Percentiles rank a stretch among this genome's conserved stretches.
Conservation (phyloP, 1,140 invertebrate species). For the Scaptomyza pallida region DNA sequence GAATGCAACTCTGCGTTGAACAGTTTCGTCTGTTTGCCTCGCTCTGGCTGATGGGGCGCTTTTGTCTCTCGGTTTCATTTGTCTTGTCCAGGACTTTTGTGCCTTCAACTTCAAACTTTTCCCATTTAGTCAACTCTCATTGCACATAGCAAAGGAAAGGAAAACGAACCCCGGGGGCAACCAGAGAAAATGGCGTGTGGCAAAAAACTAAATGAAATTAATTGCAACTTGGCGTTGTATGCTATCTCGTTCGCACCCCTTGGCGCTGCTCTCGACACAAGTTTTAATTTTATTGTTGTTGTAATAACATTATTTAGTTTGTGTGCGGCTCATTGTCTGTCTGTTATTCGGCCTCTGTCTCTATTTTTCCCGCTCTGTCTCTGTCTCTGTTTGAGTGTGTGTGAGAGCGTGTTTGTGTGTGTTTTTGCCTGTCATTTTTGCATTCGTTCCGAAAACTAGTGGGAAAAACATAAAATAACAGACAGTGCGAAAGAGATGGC, state of each 20-base stretch:
- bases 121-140: slow-evolving; percentile 70
- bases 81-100: slow-evolving; percentile 71
- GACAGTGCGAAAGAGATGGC: slow-evolving; percentile 23
- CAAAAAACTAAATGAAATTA: slow-evolving; percentile 80
- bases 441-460: slow-evolving; percentile 63
- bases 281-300: slow-evolving; percentile 78
- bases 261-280: slow-evolving; percentile 21
- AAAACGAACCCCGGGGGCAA: slow-evolving; percentile 8
- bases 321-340: slow-evolving; percentile 46
- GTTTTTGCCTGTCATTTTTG: slow-evolving; percentile 66
- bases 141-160: slow-evolving; percentile 22
- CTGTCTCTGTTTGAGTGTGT: slow-evolving; percentile 17
- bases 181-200: slow-evolving; percentile 59
- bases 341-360: slow-evolving; percentile 24
- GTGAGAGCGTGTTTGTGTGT: slow-evolving; percentile 16
- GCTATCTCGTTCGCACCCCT: slow-evolving; percentile 36
- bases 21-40: slow-evolving; percentile 27
- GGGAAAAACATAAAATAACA: slow-evolving; percentile 69
- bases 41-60: slow-evolving; percentile 13
- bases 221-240: slow-evolving; percentile 73
- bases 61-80: slow-evolving; percentile 61
- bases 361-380: slow-evolving; percentile 5
- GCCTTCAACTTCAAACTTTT: slow-evolving; percentile 78
- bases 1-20: slow-evolving; percentile 33
- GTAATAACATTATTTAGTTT: slow-evolving; percentile 76